phyloP scores from a whole-genome alignment of 2,797 vertebrate genomes.

The Callimico goeldii region DNA sequence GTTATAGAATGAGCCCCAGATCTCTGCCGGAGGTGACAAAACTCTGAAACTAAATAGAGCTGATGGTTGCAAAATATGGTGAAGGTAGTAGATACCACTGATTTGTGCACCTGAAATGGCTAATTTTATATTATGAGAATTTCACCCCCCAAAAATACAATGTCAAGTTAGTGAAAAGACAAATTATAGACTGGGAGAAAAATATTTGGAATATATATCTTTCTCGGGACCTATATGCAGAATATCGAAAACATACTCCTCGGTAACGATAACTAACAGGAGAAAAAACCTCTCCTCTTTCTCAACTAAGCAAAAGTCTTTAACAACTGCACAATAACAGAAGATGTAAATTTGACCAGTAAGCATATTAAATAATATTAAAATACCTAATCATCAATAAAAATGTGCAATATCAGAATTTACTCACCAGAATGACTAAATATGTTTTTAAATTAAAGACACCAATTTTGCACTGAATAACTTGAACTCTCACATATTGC shows the following conservation, averaged over 20 bases:
- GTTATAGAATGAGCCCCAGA: not conserved
- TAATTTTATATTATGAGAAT: not conserved
- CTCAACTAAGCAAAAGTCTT: not conserved
- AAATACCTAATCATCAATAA: not conserved
- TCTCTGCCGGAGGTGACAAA: not conserved
- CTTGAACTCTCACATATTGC: not conserved
- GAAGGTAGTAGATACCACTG: not conserved
- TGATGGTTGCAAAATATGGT: not conserved
- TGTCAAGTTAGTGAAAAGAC: not conserved
- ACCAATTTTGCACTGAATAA: not conserved
- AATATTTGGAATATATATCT: not conserved
- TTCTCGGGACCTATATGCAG: too few relatives aligned
- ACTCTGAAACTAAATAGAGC: not conserved
- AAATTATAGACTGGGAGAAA: not conserved
- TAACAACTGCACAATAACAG: not conserved
- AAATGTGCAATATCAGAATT: not conserved
- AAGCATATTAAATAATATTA: not conserved
- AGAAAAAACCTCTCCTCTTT: not conserved
- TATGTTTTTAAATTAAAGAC: not conserved
- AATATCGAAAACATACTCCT: not conserved
- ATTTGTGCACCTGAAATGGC: not conserved
- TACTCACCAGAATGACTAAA: not conserved
- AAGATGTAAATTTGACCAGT: not conserved
- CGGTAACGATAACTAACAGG: not conserved
- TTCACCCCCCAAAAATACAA: not conserved